These are phyloP conservation scores for Aegithalos caudatus DNA, from an alignment of 2,113 vertebrate species.

Conservation along the genomic window DNA sequence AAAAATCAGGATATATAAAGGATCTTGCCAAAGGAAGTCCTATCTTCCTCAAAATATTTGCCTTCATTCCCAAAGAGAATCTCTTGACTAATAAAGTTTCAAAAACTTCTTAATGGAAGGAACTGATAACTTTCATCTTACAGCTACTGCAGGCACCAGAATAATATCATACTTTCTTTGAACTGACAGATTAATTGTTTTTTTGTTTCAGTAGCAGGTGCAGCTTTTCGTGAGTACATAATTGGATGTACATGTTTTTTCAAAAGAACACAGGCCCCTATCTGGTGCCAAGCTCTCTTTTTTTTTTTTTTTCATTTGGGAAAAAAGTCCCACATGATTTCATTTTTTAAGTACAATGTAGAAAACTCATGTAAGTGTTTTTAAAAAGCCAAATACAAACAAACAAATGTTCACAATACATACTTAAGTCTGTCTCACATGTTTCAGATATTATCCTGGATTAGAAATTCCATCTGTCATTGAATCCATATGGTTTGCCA, in stretches of 20 bases:
- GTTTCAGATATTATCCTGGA: slow-evolving; percentile 59
- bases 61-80: neutral
- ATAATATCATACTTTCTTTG: slow-evolving; percentile 35
- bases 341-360: slow-evolving; percentile 65
- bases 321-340: slow-evolving; percentile 30
- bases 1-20: slow-evolving; percentile 63
- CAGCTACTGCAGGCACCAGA: slow-evolving; percentile 59
- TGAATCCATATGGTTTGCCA: slow-evolving; percentile 74
- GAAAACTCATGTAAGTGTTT: slow-evolving; percentile 44
- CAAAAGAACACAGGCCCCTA: slow-evolving; percentile 46
- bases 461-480: slow-evolving; percentile 66
- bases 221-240: slow-evolving; percentile 73
- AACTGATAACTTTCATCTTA: slow-evolving; percentile 71
- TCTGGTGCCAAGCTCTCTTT: slow-evolving; percentile 54
- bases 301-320: slow-evolving; percentile 17
- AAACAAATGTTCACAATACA: slow-evolving; percentile 61
- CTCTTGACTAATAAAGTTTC: slow-evolving; percentile 56
- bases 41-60: slow-evolving; percentile 39
- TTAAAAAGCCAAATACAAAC: slow-evolving; percentile 58
- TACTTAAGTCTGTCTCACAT: slow-evolving; percentile 69
- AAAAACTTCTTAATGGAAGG: slow-evolving; percentile 73
- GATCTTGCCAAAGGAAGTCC: slow-evolving; percentile 59
- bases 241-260: slow-evolving; percentile 66
- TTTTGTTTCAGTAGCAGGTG: slow-evolving; percentile 79
- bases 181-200: slow-evolving; percentile 66